Evolutionary conservation across 1,140 invertebrate genomes (phyloP).

Genomic region (Zaprionus capensis): DNA sequence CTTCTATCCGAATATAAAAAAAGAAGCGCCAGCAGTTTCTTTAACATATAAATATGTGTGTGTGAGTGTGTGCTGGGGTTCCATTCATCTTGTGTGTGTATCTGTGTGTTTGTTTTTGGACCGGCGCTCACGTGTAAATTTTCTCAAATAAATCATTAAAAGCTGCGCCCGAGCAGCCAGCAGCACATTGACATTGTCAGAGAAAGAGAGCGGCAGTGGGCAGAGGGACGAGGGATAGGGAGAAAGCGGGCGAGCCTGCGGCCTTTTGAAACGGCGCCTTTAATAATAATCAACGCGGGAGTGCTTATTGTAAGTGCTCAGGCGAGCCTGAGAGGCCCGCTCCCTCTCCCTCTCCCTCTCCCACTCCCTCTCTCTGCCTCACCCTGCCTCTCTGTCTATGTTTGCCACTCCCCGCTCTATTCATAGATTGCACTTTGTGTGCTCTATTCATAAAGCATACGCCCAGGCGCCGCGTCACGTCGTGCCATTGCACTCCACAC

Average conservation of each 20-base stretch:
- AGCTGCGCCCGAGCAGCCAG: conserved; percentile 54
- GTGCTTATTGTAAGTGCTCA: conserved; percentile 70
- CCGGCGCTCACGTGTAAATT: conserved; percentile 76
- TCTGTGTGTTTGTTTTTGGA: conserved; percentile 53
- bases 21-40: conserved; percentile 20
- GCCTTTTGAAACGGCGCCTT: conserved; percentile 63
- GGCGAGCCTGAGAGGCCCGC: conserved; percentile 37
- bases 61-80: conserved; percentile 35
- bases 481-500: conserved; percentile 72
- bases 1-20: conserved; percentile 36
- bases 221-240: conserved; percentile 11
- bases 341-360: no score
- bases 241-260: conserved; percentile 3
- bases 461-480: conserved; percentile 53
- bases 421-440: conserved; percentile 66
- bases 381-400: neutral
- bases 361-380: neutral
- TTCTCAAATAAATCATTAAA: conserved; percentile 83
- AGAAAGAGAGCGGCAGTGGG: conserved; percentile 20
- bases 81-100: conserved; percentile 68
- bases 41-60: conserved; percentile 22
- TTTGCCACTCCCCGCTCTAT: conserved; percentile 42
- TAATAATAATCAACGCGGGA: conserved; percentile 78
- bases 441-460: conserved; percentile 66
- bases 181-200: conserved; percentile 78